A percentile compares a stretch with the other conserved stretches of the same genome.
phyloP scores from a whole-genome alignment of 92 coral and sea anemone genomes.

The Phymanthus crucifer region DNA sequence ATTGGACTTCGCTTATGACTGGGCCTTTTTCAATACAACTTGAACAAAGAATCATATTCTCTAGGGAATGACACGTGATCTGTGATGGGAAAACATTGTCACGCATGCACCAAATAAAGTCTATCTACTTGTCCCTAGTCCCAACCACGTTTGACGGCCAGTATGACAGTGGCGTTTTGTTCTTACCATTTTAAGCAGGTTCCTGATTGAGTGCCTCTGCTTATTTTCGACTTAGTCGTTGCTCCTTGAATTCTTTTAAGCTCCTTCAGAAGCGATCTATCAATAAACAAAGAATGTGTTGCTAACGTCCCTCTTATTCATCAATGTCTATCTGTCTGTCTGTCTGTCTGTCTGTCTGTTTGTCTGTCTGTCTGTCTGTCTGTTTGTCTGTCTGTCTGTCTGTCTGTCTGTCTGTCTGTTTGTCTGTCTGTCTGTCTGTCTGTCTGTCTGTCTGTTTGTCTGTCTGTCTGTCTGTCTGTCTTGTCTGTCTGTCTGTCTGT shows the following conservation, averaged over 20 bases:
- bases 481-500: background rate
- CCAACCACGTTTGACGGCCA: too few relatives aligned
- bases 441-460: background rate
- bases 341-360: background rate
- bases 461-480: background rate
- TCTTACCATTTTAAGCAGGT: slow-evolving; percentile 82
- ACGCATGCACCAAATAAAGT: too few relatives aligned
- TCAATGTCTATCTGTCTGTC: background rate
- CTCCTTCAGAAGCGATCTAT: slow-evolving; percentile 65
- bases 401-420: background rate
- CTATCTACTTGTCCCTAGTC: too few relatives aligned
- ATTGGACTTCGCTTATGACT: too few relatives aligned
- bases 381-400: too few relatives aligned
- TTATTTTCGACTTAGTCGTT: slow-evolving; percentile 35
- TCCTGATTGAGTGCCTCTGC: slow-evolving; percentile 87
- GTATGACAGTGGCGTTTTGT: too few relatives aligned
- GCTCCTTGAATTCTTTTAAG: slow-evolving; percentile 52
- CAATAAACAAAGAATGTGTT: background rate
- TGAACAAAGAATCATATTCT: too few relatives aligned
- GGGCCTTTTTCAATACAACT: too few relatives aligned
- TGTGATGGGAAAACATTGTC: too few relatives aligned
- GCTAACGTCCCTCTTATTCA: background rate
- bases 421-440: background rate
- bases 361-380: too few relatives aligned
- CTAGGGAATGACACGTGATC: too few relatives aligned